Evolutionary conservation across 2,888 invertebrate species (phyloP).

Genomic region (Chloroclystis v-ata): DNA sequence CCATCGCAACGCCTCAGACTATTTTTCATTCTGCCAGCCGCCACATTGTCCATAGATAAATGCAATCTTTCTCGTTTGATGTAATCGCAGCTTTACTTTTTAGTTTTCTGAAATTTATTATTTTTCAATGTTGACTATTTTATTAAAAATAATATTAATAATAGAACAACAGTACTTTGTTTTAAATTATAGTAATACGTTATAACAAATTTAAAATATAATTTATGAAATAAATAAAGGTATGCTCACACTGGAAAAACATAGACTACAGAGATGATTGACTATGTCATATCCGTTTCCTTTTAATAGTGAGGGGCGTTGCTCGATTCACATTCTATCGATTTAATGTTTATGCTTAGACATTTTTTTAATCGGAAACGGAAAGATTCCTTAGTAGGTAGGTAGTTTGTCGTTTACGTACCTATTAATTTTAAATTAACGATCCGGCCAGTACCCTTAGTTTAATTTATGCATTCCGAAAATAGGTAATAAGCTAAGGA

Average conservation of each 20-base stretch:
- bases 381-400: too few relatives aligned
- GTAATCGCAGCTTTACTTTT: conserved; percentile 32
- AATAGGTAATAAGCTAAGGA: too few relatives aligned
- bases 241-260: conserved; percentile 11
- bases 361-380: too few relatives aligned
- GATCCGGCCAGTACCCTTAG: too few relatives aligned
- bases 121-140: not conserved
- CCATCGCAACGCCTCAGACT: conserved; percentile 70
- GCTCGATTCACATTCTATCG: too few relatives aligned
- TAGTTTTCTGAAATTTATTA: not conserved
- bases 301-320: conserved; percentile 13
- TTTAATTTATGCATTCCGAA: too few relatives aligned
- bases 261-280: conserved; percentile 10
- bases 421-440: too few relatives aligned
- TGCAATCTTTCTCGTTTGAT: conserved; percentile 28
- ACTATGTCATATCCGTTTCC: conserved; percentile 15
- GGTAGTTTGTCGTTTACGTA: too few relatives aligned
- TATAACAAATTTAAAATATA: not conserved
- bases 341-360: too few relatives aligned
- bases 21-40: conserved; percentile 42
- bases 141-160: not conserved
- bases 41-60: conserved; percentile 71
- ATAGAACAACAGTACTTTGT: not conserved
- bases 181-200: too few relatives aligned
- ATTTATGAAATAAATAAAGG: conserved; percentile 15